These are phyloP conservation scores for Patella ulyssiponensis DNA, from an alignment of 2,888 invertebrate genomes.

Conservation along the genomic window DNA sequence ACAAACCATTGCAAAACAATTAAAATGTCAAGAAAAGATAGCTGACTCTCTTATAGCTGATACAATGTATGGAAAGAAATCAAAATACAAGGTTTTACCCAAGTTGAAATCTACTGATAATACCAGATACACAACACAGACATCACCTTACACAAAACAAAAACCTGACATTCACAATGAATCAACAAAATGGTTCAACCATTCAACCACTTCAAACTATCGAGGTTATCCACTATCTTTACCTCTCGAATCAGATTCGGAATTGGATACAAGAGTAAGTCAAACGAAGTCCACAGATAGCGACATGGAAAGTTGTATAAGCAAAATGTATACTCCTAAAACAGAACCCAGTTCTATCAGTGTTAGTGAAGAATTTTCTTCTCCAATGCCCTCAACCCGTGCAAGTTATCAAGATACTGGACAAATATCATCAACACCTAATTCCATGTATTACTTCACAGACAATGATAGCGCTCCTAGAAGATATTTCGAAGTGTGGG, in stretches of 20 bases:
- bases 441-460: not conserved
- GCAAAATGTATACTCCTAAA: not conserved
- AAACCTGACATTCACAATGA: too few species aligned
- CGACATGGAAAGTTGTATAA: not conserved
- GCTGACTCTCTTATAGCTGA: constrained; percentile 25
- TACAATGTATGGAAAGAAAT: constrained; percentile 2
- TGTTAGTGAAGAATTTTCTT: not conserved
- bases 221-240: not conserved
- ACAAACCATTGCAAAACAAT: constrained; percentile 11
- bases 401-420: too few species aligned
- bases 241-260: not conserved
- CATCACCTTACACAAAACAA: too few species aligned
- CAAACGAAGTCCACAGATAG: not conserved
- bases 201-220: not conserved
- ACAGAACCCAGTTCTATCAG: not conserved
- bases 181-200: not conserved
- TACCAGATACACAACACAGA: not conserved
- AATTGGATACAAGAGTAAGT: not conserved
- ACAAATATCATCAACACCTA: not conserved
- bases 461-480: not conserved
- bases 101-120: constrained; percentile 30
- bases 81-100: constrained; percentile 22
- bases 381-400: not conserved
- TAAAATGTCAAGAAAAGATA: constrained; percentile 28
- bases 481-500: too few species aligned